Evolutionary conservation across 2,797 vertebrate species (phyloP), one percentile per base, ranked within the genome.

Genomic region (Labeo calbasu): DNA sequence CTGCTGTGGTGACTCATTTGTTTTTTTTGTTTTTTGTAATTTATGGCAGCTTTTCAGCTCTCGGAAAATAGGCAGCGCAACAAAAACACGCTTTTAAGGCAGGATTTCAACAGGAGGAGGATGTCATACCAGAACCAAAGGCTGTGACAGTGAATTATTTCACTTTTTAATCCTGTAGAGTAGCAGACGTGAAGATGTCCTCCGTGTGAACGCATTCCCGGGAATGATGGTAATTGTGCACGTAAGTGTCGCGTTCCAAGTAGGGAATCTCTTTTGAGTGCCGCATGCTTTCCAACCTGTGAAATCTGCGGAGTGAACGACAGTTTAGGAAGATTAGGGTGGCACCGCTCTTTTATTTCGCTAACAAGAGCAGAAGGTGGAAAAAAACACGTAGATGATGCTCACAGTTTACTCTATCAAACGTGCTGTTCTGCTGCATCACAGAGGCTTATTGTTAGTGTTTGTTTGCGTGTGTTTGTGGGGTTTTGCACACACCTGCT

Each of bases 1-100:
- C 71, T 73, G 76, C 77, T 63, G 23, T 43, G 43, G n/a, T 85
- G 83, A 87, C 77, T 85, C 72, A 81, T 83, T 86, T 86, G 28
- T 36, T 14, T n/a, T 15, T 14, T n/a, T n/a, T n/a, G n/a, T n/a
- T n/a, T 21, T 55, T 78, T 65, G 48, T 28, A 36, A 82, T 85
- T 85, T 85, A 84, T 77, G 32, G 72, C 72, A 75, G 57, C 71
- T 72, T 75, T 79, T 72, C 75, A 66, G 25, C 43, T 53, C 55
- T 71, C 7, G 4, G 55, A 69, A 79, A 87, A 84, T 48, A 19
- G 53, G 80, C 25, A n/a, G 9, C 43, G 55, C 68, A 81, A 79
- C 80, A 85, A 79, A 63, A 61, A 48, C 51, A 73, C 0, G 4
- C 76, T 57, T 50, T 23, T 13, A 43, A 68, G 36, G 32, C 10